phyloP scores from a whole-genome alignment of 2,888 invertebrate species.

The Pyrrhia umbra region DNA sequence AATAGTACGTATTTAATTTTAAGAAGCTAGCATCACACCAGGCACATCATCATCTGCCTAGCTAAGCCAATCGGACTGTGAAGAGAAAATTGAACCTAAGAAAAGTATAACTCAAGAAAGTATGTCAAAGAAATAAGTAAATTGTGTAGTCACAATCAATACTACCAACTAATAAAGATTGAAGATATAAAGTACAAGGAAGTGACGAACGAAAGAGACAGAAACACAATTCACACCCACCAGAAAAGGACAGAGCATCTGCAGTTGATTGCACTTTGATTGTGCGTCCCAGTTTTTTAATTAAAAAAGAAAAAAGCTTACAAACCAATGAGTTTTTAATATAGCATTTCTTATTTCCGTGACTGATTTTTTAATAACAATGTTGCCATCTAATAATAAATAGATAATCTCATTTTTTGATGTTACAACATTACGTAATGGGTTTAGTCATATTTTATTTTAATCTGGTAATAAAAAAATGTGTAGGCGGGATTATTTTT shows the following conservation, averaged over 20 bases:
- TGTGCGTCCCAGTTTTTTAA: constrained; percentile 54
- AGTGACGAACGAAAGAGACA: constrained; percentile 40
- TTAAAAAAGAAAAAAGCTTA: constrained; percentile 44
- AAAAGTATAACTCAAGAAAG: not conserved
- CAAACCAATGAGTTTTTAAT: constrained; percentile 55
- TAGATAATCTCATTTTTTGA: constrained; percentile 27
- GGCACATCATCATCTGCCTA: not conserved
- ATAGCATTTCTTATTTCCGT: constrained; percentile 30
- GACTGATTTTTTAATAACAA: constrained; percentile 36
- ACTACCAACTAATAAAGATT: constrained; percentile 36
- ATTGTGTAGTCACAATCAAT: constrained; percentile 26
- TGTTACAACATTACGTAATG: constrained; percentile 5
- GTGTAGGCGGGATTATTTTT: constrained; percentile 5
- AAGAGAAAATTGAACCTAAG: not conserved
- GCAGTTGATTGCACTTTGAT: constrained; percentile 64
- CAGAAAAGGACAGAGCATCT: constrained; percentile 37
- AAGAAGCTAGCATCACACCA: not conserved
- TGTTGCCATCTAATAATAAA: constrained; percentile 29
- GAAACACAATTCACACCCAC: not conserved
- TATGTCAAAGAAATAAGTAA: constrained; percentile 17
- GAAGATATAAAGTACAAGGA: constrained; percentile 44
- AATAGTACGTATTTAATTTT: too few species aligned
- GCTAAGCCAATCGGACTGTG: constrained; percentile 1
- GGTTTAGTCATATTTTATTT: constrained; percentile 12
- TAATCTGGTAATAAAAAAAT: constrained; percentile 6